These are phyloP conservation scores for Arrhamphus sclerolepis DNA, from an alignment of 2,797 vertebrate species.

Conservation along the genomic window DNA sequence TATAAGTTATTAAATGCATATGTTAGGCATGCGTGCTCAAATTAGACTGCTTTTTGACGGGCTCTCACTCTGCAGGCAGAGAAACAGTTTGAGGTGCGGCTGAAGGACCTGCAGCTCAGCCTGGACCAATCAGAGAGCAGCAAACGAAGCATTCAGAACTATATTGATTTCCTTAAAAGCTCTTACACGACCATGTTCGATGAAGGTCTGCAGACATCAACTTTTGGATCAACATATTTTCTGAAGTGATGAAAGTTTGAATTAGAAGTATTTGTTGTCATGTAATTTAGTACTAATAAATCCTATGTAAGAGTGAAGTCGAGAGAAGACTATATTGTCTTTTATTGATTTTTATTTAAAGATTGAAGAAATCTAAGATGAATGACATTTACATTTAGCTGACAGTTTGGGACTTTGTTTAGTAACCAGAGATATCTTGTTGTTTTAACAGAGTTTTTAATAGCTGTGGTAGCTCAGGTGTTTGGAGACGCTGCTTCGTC, in stretches of 20 bases:
- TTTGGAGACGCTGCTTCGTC: background rate
- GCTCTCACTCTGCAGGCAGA: conserved; percentile 75
- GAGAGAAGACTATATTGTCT: background rate
- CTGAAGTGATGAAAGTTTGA: conserved; percentile 57
- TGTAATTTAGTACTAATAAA: conserved; percentile 15
- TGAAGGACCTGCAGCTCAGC: conserved; percentile 88
- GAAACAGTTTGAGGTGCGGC: conserved; percentile 79
- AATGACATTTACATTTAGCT: background rate
- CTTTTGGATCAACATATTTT: conserved; percentile 64
- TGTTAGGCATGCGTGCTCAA: no score
- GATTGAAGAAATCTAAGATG: background rate
- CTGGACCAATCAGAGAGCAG: conserved; percentile 88
- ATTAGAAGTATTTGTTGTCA: background rate
- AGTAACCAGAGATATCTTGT: no score
- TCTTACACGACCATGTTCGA: conserved; percentile 88
- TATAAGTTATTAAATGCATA: background rate
- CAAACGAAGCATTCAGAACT: conserved; percentile 89
- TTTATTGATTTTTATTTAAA: background rate
- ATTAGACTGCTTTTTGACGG: background rate
- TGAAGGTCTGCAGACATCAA: conserved; percentile 63
- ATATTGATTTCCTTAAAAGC: conserved; percentile 88
- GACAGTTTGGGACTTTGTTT: background rate
- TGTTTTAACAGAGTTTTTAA: conserved; percentile 3
- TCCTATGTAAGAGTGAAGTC: background rate
- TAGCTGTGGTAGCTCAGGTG: conserved; percentile 4